Evolutionary conservation across 1,140 invertebrate genomes (phyloP).

Genomic region (Drosophila sulfurigaster): DNA sequence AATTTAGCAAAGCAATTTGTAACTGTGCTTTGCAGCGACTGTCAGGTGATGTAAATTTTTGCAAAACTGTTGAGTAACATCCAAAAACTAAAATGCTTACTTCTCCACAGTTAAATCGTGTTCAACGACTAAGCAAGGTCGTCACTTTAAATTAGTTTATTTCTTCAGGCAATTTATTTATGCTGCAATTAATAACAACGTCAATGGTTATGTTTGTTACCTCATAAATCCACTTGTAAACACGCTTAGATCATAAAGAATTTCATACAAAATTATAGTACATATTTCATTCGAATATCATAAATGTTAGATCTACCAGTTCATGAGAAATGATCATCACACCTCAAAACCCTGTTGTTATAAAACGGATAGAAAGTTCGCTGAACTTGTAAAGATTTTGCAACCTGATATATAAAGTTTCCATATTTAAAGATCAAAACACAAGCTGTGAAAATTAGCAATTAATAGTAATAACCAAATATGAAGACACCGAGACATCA

Average conservation of each 20-base stretch:
- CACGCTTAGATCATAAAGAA: constrained; percentile 5
- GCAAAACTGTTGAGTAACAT: constrained; percentile 7
- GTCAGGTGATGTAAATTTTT: constrained; percentile 19
- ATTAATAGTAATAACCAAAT: constrained; percentile 33
- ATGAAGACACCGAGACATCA: constrained; percentile 33
- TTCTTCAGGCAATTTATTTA: too few relatives aligned
- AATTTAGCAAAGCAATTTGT: constrained; percentile 43
- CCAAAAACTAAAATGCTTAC: neutral
- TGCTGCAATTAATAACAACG: too few relatives aligned
- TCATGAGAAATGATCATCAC: constrained; percentile 12
- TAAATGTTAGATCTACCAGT: constrained; percentile 7
- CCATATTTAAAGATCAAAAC: constrained; percentile 32
- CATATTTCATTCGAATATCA: constrained; percentile 12
- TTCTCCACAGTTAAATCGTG: too few relatives aligned
- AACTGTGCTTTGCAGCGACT: constrained; percentile 7
- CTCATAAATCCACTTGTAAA: neutral
- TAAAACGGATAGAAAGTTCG: constrained; percentile 18
- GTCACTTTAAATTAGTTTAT: too few relatives aligned
- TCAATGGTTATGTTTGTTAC: neutral
- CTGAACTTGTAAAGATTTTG: constrained; percentile 35
- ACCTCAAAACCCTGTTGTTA: neutral
- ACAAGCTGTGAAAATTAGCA: constrained; percentile 73
- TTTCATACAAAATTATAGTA: neutral
- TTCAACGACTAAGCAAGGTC: too few relatives aligned
- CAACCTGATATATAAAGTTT: constrained; percentile 30